Percentiles rank a stretch among this genome's conserved stretches.
phyloP scores from a whole-genome alignment of 2,113 vertebrate genomes.

The Mustelus asterias region DNA sequence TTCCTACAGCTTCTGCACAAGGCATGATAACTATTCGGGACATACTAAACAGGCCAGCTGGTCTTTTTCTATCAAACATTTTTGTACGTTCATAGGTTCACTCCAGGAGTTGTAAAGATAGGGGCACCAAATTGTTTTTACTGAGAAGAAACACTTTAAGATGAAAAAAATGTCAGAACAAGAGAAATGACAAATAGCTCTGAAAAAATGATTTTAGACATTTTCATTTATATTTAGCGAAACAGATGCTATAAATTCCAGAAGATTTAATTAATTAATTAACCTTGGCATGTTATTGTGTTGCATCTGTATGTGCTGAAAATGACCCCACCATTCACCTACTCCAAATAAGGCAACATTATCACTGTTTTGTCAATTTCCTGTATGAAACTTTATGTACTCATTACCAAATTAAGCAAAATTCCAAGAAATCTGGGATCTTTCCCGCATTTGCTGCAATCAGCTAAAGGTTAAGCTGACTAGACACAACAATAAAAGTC shows the following conservation, averaged over 20 bases:
- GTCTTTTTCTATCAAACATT: background rate
- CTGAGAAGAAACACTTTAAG: background rate
- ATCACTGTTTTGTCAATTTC: conserved; percentile 30
- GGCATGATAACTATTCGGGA: background rate
- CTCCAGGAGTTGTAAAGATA: background rate
- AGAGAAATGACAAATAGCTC: background rate
- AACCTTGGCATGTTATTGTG: background rate
- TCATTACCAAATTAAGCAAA: background rate
- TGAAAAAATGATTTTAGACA: background rate
- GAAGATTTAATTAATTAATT: background rate
- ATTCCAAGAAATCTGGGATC: conserved; percentile 26
- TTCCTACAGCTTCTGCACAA: background rate
- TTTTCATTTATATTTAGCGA: background rate
- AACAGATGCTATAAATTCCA: background rate
- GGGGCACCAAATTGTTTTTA: background rate
- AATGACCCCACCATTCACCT: background rate
- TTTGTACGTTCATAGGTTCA: background rate
- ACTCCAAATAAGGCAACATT: background rate
- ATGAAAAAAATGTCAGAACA: background rate
- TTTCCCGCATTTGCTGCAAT: background rate
- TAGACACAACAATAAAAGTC: background rate
- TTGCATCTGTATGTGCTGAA: background rate
- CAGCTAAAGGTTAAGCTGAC: conserved; percentile 6
- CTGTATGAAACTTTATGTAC: background rate
- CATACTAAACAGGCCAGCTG: background rate